Evolutionary conservation across 1,140 invertebrate genomes (phyloP), one percentile per base, ranked within the genome.

Genomic region (Myzus persicae): DNA sequence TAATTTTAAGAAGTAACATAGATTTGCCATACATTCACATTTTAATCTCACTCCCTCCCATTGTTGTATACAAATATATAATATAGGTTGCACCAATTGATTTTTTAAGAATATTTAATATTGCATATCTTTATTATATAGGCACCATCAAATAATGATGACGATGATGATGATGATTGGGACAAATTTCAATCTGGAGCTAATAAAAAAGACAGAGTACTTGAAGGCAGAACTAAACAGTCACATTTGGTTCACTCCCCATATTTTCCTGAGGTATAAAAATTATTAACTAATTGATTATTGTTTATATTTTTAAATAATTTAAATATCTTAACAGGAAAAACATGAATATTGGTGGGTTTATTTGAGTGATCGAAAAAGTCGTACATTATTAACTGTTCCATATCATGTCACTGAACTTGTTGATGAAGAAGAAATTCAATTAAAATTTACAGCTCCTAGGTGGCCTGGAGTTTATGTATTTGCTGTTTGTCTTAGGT

Each of bases 311-410:
- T 67, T 6, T 18, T 31, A 85, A 44, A 59, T 67, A 31, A 89
- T 46, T 46, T 90, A 46, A n/a, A 36, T n/a, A 76, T 51, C 38
- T 48, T 90, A 95, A 22, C 93, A 97, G 96, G 98, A 98, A 94
- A 99, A 99, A 95, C 99, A 99, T 95, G 99, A 99, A 95, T 99
- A 98, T 95, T 99, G 99, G 99, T 99, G 99, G 99, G 97, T 99
- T 42, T 99, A 99, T 95, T 97, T 99, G 93, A 98, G 98, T 95
- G 99, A 99, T 95, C 97, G 98, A 93, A 99, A 99, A 95, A 98
- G 97, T 93, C 97, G 97, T 94, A 97, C 97, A 88, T 95, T 99
- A 88, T 96, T 99, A 40, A 99, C 99, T 76, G 97, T 98, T 90
- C 98, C 99, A 81, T 97, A 98, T 95, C 97, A 99, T 94, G 97